Evolutionary conservation across 2,888 invertebrate species (phyloP).

Genomic region (Chironomus tentans): DNA sequence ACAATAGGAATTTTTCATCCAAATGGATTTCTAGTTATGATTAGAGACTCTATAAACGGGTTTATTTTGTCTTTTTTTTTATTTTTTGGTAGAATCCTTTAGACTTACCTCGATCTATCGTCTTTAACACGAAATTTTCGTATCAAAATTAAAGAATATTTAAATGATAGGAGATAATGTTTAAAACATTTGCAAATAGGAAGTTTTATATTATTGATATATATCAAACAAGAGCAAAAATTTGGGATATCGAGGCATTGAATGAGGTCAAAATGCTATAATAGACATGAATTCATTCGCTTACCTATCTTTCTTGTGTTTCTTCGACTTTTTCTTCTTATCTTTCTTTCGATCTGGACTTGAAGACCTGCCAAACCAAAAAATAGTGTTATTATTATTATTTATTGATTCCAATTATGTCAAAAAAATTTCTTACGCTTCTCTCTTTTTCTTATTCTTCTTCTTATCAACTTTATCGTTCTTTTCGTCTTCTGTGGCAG

Average conservation of each 20-base stretch:
- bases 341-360: conserved; percentile 62
- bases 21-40: neutral
- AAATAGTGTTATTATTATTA: neutral
- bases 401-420: conserved; percentile 28
- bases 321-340: conserved; percentile 72
- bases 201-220: neutral
- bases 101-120: neutral
- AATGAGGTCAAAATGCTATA: conserved; percentile 10
- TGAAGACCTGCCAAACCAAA: conserved; percentile 50
- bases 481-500: conserved; percentile 34
- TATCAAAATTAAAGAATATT: neutral
- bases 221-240: too few species aligned
- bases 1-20: neutral
- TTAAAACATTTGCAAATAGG: neutral
- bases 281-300: conserved; percentile 30
- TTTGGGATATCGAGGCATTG: neutral
- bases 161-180: neutral
- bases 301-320: conserved; percentile 65
- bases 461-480: conserved; percentile 44
- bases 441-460: conserved; percentile 59
- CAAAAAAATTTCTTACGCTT: conserved; percentile 46
- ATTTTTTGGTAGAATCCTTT: neutral
- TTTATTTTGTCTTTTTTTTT: conserved; percentile 9
- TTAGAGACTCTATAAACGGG: neutral
- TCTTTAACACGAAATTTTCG: conserved; percentile 10